These are phyloP conservation scores for Oscheius sp. DNA, from an alignment of 2,888 invertebrate genomes.

Conservation along the genomic window DNA sequence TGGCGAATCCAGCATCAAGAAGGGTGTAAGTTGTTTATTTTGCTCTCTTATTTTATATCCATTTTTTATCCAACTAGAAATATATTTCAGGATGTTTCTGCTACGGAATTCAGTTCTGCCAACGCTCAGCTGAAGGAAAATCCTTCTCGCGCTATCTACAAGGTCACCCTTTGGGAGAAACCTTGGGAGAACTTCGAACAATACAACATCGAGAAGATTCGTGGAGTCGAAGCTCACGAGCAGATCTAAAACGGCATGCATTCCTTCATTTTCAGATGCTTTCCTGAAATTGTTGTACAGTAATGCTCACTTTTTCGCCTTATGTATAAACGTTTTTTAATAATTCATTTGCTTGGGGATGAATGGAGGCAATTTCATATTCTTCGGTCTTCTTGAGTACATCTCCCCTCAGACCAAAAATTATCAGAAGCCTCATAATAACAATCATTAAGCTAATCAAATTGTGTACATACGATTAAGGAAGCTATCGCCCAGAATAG, in stretches of 20 bases:
- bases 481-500: no score
- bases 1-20: conserved; percentile 53
- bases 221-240: conserved; percentile 47
- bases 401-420: no score
- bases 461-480: no score
- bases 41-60: background rate
- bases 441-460: no score
- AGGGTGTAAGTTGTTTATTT: conserved; percentile 42
- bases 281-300: background rate
- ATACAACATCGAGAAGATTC: conserved; percentile 53
- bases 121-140: conserved; percentile 51
- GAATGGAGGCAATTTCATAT: no score
- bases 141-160: conserved; percentile 49
- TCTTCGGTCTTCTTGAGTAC: no score
- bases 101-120: conserved; percentile 38
- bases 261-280: background rate
- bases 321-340: background rate
- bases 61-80: background rate
- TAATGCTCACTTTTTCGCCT: background rate
- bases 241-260: conserved; percentile 37
- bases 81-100: conserved; percentile 36
- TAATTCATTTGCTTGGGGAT: no score
- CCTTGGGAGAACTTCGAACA: conserved; percentile 62
- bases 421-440: no score
- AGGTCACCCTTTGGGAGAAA: conserved; percentile 57